phyloP scores from a whole-genome alignment of 2,888 invertebrate species.

The Ectropis crepuscularia region DNA sequence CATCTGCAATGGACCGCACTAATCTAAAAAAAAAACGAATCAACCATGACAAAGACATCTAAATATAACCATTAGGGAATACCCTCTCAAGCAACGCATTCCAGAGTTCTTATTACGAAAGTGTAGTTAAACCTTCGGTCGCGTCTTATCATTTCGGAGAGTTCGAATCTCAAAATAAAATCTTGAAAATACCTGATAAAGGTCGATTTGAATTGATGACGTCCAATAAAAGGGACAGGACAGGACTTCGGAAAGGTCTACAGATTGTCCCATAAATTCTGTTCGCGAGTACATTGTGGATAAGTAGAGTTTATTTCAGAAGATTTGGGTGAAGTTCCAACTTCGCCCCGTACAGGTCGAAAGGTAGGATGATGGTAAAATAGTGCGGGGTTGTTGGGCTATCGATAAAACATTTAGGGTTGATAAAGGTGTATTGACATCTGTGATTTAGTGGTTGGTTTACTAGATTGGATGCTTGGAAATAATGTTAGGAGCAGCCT shows the following conservation, averaged over 20 bases:
- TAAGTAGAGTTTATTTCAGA: constrained; percentile 76
- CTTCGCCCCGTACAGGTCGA: constrained; percentile 54
- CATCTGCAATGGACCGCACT: no score
- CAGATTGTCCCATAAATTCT: constrained; percentile 74
- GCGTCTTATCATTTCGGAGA: background rate
- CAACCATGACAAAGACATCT: no score
- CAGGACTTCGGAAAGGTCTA: constrained; percentile 68
- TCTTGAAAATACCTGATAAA: constrained; percentile 28
- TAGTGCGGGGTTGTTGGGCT: constrained; percentile 17
- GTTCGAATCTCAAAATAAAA: constrained; percentile 12
- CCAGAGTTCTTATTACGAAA: no score
- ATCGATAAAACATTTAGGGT: constrained; percentile 26
- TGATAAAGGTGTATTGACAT: background rate
- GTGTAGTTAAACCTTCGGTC: no score
- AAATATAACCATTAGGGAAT: no score
- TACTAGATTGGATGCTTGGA: background rate
- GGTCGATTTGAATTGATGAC: constrained; percentile 70
- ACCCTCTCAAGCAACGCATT: no score
- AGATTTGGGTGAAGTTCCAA: constrained; percentile 67
- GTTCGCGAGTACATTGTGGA: constrained; percentile 68
- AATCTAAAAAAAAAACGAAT: no score
- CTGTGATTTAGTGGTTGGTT: background rate
- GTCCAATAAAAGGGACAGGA: constrained; percentile 60
- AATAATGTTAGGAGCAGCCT: no score
- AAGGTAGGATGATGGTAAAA: constrained; percentile 27